These are phyloP conservation scores for Patella pellucida DNA, from an alignment of 2,888 invertebrate genomes.

Conservation along the genomic window DNA sequence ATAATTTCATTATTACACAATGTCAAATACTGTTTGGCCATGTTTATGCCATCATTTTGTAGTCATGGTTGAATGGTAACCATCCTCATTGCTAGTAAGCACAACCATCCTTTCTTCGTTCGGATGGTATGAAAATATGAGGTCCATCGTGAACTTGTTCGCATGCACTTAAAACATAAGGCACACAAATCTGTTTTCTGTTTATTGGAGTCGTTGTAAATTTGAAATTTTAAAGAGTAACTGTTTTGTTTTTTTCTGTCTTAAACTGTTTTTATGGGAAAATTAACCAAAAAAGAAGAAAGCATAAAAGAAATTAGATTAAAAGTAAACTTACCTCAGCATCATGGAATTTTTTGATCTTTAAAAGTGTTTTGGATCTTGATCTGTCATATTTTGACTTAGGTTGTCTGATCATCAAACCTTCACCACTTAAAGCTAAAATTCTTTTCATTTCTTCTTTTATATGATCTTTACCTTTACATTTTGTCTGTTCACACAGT, in stretches of 20 bases:
- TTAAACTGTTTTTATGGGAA: neutral
- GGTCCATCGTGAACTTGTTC: too few species aligned
- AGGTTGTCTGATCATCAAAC: constrained; percentile 66
- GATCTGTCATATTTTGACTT: constrained; percentile 60
- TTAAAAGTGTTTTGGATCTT: constrained; percentile 62
- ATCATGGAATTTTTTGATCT: constrained; percentile 68
- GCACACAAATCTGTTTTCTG: too few species aligned
- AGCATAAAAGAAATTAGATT: neutral
- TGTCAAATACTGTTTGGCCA: too few species aligned
- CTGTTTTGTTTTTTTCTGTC: neutral
- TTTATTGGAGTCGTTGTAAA: too few species aligned
- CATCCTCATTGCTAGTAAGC: too few species aligned
- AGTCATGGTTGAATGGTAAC: too few species aligned
- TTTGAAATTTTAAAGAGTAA: too few species aligned
- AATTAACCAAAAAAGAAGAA: neutral
- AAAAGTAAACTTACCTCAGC: constrained; percentile 55
- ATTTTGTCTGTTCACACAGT: constrained; percentile 59
- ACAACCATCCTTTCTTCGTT: too few species aligned
- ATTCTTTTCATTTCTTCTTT: constrained; percentile 60
- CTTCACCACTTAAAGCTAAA: constrained; percentile 63
- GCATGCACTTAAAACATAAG: too few species aligned
- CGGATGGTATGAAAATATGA: too few species aligned
- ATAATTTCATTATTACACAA: too few species aligned
- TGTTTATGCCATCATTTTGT: too few species aligned
- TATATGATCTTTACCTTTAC: constrained; percentile 55